Percentiles rank a stretch among this genome's conserved stretches.
Conservation (phyloP, 1,140 invertebrate genomes). For the Chionoecetes opilio region DNA sequence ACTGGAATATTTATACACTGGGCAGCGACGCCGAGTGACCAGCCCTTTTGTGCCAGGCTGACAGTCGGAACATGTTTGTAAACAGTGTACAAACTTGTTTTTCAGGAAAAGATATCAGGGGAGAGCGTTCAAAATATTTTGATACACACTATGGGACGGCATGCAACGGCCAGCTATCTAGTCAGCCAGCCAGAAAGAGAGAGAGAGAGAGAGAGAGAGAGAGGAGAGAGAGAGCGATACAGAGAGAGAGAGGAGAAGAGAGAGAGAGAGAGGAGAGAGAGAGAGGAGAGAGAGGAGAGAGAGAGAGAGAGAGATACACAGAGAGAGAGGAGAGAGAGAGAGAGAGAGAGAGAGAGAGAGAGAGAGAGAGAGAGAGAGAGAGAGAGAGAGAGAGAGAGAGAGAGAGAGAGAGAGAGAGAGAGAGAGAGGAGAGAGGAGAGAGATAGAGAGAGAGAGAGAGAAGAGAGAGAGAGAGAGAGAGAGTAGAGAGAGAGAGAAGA, state of each 20-base stretch:
- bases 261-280: too few species aligned
- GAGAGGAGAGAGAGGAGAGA: too few species aligned
- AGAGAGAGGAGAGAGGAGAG: not conserved
- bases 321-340: too few species aligned
- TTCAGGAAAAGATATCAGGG: not conserved
- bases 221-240: constrained; percentile 29
- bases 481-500: too few species aligned
- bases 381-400: too few species aligned
- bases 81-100: constrained; percentile 38
- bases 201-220: constrained; percentile 11
- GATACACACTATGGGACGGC: too few species aligned
- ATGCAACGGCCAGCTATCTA: too few species aligned
- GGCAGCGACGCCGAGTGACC: constrained; percentile 53
- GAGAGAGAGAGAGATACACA: constrained; percentile 7
- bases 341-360: too few species aligned
- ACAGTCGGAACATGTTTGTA: constrained; percentile 70
- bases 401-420: not conserved
- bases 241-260: too few species aligned
- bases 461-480: not conserved
- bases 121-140: not conserved
- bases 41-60: constrained; percentile 47
- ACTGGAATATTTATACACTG: constrained; percentile 51
- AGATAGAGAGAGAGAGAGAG: not conserved
- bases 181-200: not conserved
- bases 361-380: too few species aligned